A percentile compares a stretch with the other conserved stretches of the same genome.
These are phyloP conservation scores for Spilosoma lubricipeda DNA, from an alignment of 2,888 invertebrate genomes.

Conservation along the genomic window DNA sequence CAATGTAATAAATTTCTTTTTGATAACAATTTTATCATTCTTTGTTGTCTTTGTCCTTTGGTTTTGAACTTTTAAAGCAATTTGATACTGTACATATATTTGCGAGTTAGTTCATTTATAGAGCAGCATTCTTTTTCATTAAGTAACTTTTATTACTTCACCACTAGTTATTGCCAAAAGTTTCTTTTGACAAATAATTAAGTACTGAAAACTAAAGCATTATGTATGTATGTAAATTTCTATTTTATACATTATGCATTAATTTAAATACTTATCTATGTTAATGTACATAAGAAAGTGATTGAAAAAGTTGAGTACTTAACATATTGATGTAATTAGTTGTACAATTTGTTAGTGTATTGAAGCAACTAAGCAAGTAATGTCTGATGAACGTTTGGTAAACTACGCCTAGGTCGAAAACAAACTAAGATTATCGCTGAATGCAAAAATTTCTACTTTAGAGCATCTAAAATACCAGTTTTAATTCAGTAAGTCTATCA, in stretches of 20 bases:
- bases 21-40: neutral
- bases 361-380: constrained; percentile 14
- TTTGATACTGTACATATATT: neutral
- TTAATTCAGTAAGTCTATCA: constrained; percentile 10
- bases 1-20: neutral
- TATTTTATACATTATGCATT: neutral
- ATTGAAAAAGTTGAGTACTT: constrained; percentile 26
- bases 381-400: neutral
- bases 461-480: constrained; percentile 27
- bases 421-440: neutral
- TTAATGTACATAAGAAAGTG: constrained; percentile 28
- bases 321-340: constrained; percentile 37
- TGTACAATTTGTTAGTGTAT: constrained; percentile 20
- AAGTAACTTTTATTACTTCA: too few species aligned
- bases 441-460: neutral
- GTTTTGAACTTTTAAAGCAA: neutral
- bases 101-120: neutral
- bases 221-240: neutral
- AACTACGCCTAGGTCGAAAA: neutral
- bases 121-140: neutral
- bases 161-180: too few species aligned
- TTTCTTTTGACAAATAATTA: neutral
- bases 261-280: neutral
- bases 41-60: neutral
- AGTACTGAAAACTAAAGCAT: neutral